Conservation (phyloP, 2,797 vertebrate genomes). For the Taeniopygia guttata region DNA sequence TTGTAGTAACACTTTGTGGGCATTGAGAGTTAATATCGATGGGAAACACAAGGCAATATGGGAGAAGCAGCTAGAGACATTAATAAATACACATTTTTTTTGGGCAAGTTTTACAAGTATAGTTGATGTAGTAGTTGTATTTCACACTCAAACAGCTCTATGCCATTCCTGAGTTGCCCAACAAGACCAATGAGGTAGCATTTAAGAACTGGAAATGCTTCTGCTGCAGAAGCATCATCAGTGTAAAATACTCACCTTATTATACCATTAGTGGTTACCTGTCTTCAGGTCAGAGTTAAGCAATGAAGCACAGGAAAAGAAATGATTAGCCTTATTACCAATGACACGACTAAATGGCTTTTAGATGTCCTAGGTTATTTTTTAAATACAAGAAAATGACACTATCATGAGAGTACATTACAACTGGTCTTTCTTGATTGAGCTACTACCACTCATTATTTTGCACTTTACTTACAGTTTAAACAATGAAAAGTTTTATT, state of each 20-base stretch:
- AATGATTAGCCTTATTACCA: constrained; percentile 41
- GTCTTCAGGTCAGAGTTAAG: constrained; percentile 21
- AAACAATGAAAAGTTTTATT: constrained; percentile 4
- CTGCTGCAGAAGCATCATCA: not conserved
- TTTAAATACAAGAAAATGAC: constrained; percentile 26
- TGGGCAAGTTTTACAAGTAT: not conserved
- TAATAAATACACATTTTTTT: not conserved
- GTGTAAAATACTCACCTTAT: not conserved
- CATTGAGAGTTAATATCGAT: not conserved
- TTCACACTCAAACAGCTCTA: not conserved
- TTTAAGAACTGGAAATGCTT: constrained; percentile 26
- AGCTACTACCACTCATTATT: not conserved
- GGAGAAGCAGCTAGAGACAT: not conserved
- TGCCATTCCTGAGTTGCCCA: not conserved
- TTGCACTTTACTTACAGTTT: constrained; percentile 12
- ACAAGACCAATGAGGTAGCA: not conserved
- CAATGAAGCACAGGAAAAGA: constrained; percentile 6
- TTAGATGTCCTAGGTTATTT: constrained; percentile 26
- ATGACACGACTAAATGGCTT: constrained; percentile 24
- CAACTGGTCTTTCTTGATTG: not conserved
- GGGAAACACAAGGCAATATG: not conserved
- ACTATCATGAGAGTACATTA: not conserved
- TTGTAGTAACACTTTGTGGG: not conserved
- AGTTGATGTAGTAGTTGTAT: not conserved
- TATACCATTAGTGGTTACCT: not conserved